These are phyloP conservation scores for Platycheirus rosarum DNA, from an alignment of 2,888 invertebrate genomes.

Conservation along the genomic window DNA sequence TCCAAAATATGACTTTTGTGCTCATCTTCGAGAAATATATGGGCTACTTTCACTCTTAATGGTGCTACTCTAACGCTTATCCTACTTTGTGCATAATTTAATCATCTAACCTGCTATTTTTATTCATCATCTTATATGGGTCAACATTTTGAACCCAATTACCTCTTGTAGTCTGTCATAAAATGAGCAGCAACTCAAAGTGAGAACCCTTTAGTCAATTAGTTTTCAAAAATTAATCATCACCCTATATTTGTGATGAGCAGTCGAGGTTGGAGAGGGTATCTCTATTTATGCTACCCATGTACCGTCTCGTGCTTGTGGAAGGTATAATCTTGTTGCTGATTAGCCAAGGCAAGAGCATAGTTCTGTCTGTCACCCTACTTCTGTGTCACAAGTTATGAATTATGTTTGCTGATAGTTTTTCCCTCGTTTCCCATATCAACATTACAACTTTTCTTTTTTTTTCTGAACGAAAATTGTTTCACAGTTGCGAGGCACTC, in stretches of 20 bases:
- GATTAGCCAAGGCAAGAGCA: constrained; percentile 26
- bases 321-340: constrained; percentile 11
- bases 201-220: constrained; percentile 56
- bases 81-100: constrained; percentile 54
- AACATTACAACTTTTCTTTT: constrained; percentile 23
- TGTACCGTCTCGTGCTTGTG: neutral
- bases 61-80: constrained; percentile 8
- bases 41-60: constrained; percentile 42
- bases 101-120: constrained; percentile 44
- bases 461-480: constrained; percentile 24
- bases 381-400: constrained; percentile 33
- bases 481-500: constrained; percentile 41
- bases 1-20: constrained; percentile 10
- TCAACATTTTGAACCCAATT: constrained; percentile 61
- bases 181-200: neutral
- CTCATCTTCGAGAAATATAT: neutral
- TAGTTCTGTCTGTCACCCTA: constrained; percentile 21
- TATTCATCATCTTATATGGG: constrained; percentile 45
- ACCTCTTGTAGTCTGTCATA: constrained; percentile 22
- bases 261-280: neutral
- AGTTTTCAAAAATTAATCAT: constrained; percentile 49
- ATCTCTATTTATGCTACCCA: neutral
- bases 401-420: constrained; percentile 46
- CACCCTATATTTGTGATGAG: constrained; percentile 5
- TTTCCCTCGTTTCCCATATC: constrained; percentile 27